Conservation (phyloP, 2,797 vertebrate species). For the Betta splendens region DNA sequence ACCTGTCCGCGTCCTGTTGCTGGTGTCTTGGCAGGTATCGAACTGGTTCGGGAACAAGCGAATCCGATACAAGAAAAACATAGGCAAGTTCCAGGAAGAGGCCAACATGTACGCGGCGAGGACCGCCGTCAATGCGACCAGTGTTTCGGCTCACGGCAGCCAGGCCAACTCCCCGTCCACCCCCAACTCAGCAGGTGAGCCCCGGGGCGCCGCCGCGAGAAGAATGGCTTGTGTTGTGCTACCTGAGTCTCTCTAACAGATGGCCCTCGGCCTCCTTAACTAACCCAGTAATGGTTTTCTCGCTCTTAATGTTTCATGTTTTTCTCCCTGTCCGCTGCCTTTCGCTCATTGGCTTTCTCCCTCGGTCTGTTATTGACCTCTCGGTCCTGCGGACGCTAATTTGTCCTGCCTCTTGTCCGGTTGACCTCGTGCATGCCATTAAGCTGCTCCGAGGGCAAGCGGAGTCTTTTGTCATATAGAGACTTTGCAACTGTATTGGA, state of each 20-base stretch:
- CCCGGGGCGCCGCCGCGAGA: too few species aligned
- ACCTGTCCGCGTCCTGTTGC: neutral
- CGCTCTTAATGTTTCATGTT: slow-evolving; percentile 27
- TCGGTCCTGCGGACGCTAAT: slow-evolving; percentile 77
- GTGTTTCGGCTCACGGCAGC: slow-evolving; percentile 97
- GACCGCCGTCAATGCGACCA: slow-evolving; percentile 96
- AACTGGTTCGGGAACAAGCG: slow-evolving; percentile 99
- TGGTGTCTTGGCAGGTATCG: slow-evolving; percentile 86
- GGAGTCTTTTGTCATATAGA: slow-evolving; percentile 82
- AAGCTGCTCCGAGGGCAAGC: slow-evolving; percentile 77
- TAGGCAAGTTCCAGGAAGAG: slow-evolving; percentile 99
- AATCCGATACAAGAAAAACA: slow-evolving; percentile 99
- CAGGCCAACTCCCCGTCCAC: slow-evolving; percentile 99
- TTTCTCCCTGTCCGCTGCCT: slow-evolving; percentile 34
- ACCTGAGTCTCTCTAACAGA: slow-evolving; percentile 57
- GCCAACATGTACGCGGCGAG: slow-evolving; percentile 99
- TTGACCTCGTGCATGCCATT: slow-evolving; percentile 84
- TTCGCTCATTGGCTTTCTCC: slow-evolving; percentile 17
- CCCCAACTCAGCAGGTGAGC: slow-evolving; percentile 99
- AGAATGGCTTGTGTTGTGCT: too few species aligned
- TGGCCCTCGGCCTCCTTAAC: slow-evolving; percentile 32
- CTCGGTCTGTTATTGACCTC: slow-evolving; percentile 73
- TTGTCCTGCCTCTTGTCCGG: slow-evolving; percentile 81
- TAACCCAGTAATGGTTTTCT: slow-evolving; percentile 48
- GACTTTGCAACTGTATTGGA: slow-evolving; percentile 82